These are phyloP conservation scores for Dasysyrphus tricinctus DNA, from an alignment of 2,888 invertebrate genomes.

Conservation along the genomic window DNA sequence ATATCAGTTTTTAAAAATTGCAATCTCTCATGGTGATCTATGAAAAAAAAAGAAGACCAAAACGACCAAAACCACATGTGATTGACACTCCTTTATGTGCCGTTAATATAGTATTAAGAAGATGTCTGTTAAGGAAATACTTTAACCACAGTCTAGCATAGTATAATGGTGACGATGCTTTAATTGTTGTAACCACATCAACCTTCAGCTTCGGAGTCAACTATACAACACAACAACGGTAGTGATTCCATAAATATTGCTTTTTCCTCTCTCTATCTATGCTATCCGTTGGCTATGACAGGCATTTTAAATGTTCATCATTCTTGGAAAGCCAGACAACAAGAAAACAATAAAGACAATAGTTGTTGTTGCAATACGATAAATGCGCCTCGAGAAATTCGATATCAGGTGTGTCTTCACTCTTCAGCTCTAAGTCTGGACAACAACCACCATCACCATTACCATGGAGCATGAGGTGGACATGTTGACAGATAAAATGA, in stretches of 20 bases:
- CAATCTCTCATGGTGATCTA: neutral
- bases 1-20: neutral
- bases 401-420: slow-evolving; percentile 6
- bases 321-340: slow-evolving; percentile 17
- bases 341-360: neutral
- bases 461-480: slow-evolving; percentile 22
- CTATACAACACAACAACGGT: slow-evolving; percentile 12
- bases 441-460: slow-evolving; percentile 28
- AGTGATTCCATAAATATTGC: neutral
- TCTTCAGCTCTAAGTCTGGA: slow-evolving; percentile 33
- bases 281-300: neutral
- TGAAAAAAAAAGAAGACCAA: slow-evolving; percentile 5
- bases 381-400: slow-evolving; percentile 31
- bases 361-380: no score
- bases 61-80: slow-evolving; percentile 40
- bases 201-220: slow-evolving; percentile 39
- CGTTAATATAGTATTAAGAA: slow-evolving; percentile 29
- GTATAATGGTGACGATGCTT: slow-evolving; percentile 29
- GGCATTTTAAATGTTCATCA: neutral
- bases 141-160: slow-evolving; percentile 49
- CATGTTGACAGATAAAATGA: slow-evolving; percentile 58
- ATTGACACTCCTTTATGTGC: slow-evolving; percentile 42
- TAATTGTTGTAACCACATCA: slow-evolving; percentile 65
- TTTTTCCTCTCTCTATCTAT: neutral
- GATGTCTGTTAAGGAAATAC: slow-evolving; percentile 59